A percentile compares a stretch with the other conserved stretches of the same genome.
Conservation (phyloP, 1,140 invertebrate genomes). For the Sycophila sp. region DNA sequence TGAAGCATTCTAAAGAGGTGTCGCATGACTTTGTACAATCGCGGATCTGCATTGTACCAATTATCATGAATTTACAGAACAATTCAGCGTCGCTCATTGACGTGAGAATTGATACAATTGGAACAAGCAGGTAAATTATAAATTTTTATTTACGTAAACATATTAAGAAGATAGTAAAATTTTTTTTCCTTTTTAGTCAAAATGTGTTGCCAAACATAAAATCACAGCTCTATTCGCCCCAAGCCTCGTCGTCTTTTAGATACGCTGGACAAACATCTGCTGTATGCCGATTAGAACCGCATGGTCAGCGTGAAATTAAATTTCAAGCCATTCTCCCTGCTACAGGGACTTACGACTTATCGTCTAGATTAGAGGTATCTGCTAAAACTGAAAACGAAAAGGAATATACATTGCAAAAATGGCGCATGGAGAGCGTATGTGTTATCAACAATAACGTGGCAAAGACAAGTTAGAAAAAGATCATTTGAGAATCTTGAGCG, state of each 20-base stretch:
- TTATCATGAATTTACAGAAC: constrained; percentile 60
- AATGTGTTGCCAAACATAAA: constrained; percentile 55
- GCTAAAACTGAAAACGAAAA: constrained; percentile 53
- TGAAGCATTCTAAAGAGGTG: constrained; percentile 53
- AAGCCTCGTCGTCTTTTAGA: constrained; percentile 62
- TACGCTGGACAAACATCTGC: constrained; percentile 61
- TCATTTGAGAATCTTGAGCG: not conserved
- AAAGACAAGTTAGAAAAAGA: not conserved
- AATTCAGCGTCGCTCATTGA: constrained; percentile 53
- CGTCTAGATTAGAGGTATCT: constrained; percentile 59
- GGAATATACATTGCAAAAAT: constrained; percentile 61
- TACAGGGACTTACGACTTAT: constrained; percentile 62
- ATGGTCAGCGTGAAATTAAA: constrained; percentile 48
- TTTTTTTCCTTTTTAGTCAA: constrained; percentile 50
- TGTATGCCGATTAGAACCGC: constrained; percentile 54
- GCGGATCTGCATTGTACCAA: constrained; percentile 57
- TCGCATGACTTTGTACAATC: constrained; percentile 57
- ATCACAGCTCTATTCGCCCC: constrained; percentile 60
- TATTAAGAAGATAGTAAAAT: not conserved
- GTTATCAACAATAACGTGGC: constrained; percentile 48
- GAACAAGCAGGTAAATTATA: constrained; percentile 57
- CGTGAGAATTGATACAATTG: constrained; percentile 59
- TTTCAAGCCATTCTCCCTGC: constrained; percentile 56
- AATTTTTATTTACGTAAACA: constrained; percentile 10
- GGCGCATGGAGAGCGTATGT: constrained; percentile 61